These are phyloP conservation scores for Drosophila serrata DNA, from an alignment of 1,140 invertebrate genomes.

Conservation along the genomic window DNA sequence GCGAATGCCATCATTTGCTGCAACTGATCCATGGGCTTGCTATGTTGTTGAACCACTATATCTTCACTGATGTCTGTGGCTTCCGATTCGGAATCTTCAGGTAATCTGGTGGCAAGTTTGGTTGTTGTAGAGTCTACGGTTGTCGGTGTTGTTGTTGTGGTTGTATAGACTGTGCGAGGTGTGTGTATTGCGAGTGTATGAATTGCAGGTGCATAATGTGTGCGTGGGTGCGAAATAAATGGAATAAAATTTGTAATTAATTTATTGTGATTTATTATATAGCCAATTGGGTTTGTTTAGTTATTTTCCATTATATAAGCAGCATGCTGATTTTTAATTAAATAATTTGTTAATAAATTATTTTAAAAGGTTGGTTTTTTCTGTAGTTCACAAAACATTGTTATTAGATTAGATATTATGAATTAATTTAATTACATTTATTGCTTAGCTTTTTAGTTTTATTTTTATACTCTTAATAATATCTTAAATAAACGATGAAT, in stretches of 20 bases:
- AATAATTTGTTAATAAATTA: not conserved
- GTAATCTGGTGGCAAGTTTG: slow-evolving; percentile 42
- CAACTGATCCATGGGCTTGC: slow-evolving; percentile 33
- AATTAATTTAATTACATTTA: too few relatives aligned
- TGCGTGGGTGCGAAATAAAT: slow-evolving; percentile 65
- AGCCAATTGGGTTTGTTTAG: slow-evolving; percentile 34
- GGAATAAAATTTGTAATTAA: slow-evolving; percentile 66
- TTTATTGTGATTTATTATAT: slow-evolving; percentile 17
- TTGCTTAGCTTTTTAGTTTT: too few relatives aligned
- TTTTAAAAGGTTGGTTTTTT: not conserved
- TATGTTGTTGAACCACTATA: slow-evolving; percentile 16
- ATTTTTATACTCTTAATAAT: too few relatives aligned
- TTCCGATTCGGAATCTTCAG: slow-evolving; percentile 47
- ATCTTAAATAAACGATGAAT: too few relatives aligned
- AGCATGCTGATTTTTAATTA: slow-evolving; percentile 33
- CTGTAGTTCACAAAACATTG: too few relatives aligned
- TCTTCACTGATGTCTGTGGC: slow-evolving; percentile 46
- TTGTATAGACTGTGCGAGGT: slow-evolving; percentile 54
- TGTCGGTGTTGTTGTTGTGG: slow-evolving; percentile 48
- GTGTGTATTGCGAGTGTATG: slow-evolving; percentile 33
- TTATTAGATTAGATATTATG: too few relatives aligned
- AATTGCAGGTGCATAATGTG: slow-evolving; percentile 37
- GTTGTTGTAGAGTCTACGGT: slow-evolving; percentile 34
- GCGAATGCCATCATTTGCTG: slow-evolving; percentile 44
- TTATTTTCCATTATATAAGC: slow-evolving; percentile 11